Evolutionary conservation across 2,113 vertebrate species (phyloP), one percentile per base, ranked within the genome.

Genomic region (Meriones unguiculatus): DNA sequence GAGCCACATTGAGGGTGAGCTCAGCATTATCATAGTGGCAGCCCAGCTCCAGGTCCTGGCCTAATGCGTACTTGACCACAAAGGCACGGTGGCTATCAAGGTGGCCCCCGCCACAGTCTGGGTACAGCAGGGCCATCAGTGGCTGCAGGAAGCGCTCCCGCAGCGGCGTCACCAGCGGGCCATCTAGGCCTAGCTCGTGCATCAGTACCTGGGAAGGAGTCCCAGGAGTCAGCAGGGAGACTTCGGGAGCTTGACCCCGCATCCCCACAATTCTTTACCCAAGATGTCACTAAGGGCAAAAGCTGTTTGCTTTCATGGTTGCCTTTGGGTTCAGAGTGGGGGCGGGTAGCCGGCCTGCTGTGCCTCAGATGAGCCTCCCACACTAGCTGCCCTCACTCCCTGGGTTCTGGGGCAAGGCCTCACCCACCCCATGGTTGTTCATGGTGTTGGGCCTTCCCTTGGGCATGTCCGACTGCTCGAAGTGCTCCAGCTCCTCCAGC

Each of bases 371-470:
- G 10, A 5, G 1, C 28, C 54, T 54, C 20, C 38, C 20, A 30
- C 5, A 0, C 20, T 28, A 15, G 2, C 24, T 0, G 12, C 52
- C 77, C 77, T 90, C 2, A 11, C 64, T 3, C 28, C 75, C 35
- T 9, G 0, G 10, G 69, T 32, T 7, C 35, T 0, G 17, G 0
- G 5, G 0, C 13, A 28, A 41, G 12, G 24, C 85, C 85, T 92
- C 73, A 94, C 96, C 95, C 98, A 99, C 99, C 99, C 99, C 99
- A 0, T 99, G 99, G 97, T 99, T 99, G 98, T 99, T 99, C 99
- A 99, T 99, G 77, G 99, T 99, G 99, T 99, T 99, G 78, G 99
- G 99, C 92, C 99, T 98, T 94, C 99, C 99, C 97, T 99, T 99
- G 0, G 99, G 99, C 96, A 99, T 98, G 7, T 99, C 98, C 0